Conservation (phyloP, 2,888 invertebrate species). For the Encarsia formosa region DNA sequence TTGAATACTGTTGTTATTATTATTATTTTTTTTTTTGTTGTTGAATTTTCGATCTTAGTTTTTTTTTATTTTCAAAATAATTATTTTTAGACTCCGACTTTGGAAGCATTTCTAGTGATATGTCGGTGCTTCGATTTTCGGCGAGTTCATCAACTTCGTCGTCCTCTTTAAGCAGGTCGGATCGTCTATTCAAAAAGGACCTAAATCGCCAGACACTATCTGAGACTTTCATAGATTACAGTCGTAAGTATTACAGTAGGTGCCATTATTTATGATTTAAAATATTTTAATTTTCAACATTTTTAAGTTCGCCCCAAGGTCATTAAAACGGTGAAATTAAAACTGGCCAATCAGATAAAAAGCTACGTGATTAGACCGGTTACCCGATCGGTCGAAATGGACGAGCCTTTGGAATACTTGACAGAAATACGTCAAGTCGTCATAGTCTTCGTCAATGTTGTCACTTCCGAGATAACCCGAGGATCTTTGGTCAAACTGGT, state of each 20-base stretch:
- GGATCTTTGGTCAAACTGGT: constrained; percentile 54
- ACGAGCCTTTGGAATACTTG: constrained; percentile 67
- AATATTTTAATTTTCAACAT: neutral
- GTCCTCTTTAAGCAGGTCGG: neutral
- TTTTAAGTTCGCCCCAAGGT: constrained; percentile 54
- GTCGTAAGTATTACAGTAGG: constrained; percentile 8
- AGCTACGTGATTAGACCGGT: constrained; percentile 61
- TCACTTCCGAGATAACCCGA: constrained; percentile 50
- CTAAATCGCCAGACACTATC: too few species aligned
- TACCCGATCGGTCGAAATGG: constrained; percentile 60
- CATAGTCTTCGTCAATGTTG: constrained; percentile 64
- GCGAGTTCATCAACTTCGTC: neutral
- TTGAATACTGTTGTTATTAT: too few species aligned
- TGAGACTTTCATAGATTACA: constrained; percentile 6
- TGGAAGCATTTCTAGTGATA: too few species aligned
- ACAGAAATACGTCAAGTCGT: constrained; percentile 71
- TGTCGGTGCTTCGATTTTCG: too few species aligned
- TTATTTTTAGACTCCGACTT: too few species aligned
- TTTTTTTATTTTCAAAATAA: too few species aligned
- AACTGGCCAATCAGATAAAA: constrained; percentile 52
- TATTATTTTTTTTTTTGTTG: too few species aligned
- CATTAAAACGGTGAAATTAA: constrained; percentile 47
- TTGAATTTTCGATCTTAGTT: too few species aligned
- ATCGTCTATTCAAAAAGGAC: neutral
- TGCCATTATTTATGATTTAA: neutral